phyloP scores from a whole-genome alignment of 2,888 invertebrate species.

The Pseudeuparius sepicola region DNA sequence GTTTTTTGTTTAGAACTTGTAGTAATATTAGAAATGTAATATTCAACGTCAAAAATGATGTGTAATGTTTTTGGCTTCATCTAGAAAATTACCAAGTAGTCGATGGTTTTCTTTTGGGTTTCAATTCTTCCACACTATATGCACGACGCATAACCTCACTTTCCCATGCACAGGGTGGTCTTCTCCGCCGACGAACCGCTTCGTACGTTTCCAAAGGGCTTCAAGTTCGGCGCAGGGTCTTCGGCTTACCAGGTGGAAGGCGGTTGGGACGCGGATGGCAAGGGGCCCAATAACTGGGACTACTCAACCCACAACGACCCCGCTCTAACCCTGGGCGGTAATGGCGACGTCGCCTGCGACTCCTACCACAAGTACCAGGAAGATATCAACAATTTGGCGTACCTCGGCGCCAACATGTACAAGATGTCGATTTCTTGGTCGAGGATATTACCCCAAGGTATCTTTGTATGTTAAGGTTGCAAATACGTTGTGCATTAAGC shows the following conservation, averaged over 20 bases:
- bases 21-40: too few relatives aligned
- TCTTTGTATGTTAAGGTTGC: too few relatives aligned
- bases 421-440: conserved; percentile 67
- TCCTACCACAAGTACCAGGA: conserved; percentile 56
- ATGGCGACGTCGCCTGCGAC: conserved; percentile 56
- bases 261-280: conserved; percentile 26
- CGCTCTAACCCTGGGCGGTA: conserved; percentile 26
- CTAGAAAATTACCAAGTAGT: too few relatives aligned
- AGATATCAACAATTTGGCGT: conserved; percentile 51
- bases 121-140: too few relatives aligned
- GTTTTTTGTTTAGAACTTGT: too few relatives aligned
- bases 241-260: conserved; percentile 26
- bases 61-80: too few relatives aligned
- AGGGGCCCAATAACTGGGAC: conserved; percentile 21
- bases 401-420: conserved; percentile 54
- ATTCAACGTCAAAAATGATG: too few relatives aligned
- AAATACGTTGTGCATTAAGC: too few relatives aligned
- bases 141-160: too few relatives aligned
- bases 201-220: conserved; percentile 18
- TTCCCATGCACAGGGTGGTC: too few relatives aligned
- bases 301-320: conserved; percentile 17
- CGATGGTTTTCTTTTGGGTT: too few relatives aligned
- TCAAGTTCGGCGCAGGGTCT: conserved; percentile 27
- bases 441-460: conserved; percentile 59
- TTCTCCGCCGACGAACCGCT: too few relatives aligned